A percentile compares a stretch with the other conserved stretches of the same genome.
Evolutionary conservation across 2,797 vertebrate genomes (phyloP).

Genomic region (Gambelia wislizenii): DNA sequence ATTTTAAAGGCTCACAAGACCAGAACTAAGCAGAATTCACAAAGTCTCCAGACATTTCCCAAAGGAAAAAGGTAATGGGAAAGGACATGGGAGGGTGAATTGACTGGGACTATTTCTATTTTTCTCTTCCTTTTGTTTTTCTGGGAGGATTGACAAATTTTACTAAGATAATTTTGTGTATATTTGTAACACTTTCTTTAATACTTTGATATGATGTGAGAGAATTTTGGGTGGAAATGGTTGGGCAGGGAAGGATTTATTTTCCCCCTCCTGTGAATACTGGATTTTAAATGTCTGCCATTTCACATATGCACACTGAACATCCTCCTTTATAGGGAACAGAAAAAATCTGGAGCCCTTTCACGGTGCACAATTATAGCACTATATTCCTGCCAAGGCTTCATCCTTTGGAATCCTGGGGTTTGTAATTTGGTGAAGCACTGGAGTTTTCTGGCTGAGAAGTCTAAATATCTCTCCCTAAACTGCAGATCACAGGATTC

Average conservation of each 20-base stretch:
- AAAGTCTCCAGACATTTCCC: neutral
- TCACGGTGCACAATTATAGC: too few relatives aligned
- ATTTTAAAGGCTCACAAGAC: neutral
- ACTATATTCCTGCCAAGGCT: too few relatives aligned
- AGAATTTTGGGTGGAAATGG: neutral
- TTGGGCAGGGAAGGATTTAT: neutral
- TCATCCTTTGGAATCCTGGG: too few relatives aligned
- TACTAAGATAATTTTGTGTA: neutral
- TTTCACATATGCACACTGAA: neutral
- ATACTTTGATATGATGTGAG: neutral
- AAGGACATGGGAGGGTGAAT: neutral
- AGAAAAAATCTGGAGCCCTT: too few relatives aligned
- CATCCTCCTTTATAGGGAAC: neutral
- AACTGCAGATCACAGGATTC: too few relatives aligned
- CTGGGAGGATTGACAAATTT: neutral
- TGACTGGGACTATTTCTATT: neutral
- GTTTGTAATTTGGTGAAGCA: too few relatives aligned
- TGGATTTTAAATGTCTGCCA: neutral
- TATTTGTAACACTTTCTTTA: neutral
- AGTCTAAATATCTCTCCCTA: too few relatives aligned
- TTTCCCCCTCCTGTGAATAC: neutral
- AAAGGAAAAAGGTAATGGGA: neutral
- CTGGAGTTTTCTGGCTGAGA: too few relatives aligned
- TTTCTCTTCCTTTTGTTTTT: neutral
- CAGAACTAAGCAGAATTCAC: neutral